Evolutionary conservation across 2,888 invertebrate genomes (phyloP), one percentile per base, ranked within the genome.

Genomic region (Spisula solida): DNA sequence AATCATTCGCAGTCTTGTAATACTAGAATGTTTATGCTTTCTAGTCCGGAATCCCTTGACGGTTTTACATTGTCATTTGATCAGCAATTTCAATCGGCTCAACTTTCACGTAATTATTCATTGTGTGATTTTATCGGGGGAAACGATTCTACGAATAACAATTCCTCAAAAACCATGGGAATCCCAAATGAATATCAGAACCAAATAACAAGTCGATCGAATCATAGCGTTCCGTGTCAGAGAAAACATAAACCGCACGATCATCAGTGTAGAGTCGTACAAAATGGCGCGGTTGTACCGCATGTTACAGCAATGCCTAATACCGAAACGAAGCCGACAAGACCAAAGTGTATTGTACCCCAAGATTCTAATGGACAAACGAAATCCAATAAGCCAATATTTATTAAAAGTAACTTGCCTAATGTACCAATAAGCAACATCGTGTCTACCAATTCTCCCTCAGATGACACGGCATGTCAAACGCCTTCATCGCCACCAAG

Each of bases 401-500:
- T 81, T 47, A 34, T 87, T 20, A 90, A 88, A 85, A 89, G 89
- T 34, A 91, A 89, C 81, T 82, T 89, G 34, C 90, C 89, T 29
- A 84, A 8, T 78, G 87, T 90, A 70, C 86, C 91, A n/a, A 91
- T 91, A 29, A 89, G 34, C 48, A 92, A 85, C n/a, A 92, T 91
- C 48, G 41, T 91, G 18, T 48, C 82, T 10, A 85, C 89, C 31
- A 85, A 60, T 41, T 82, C 66, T 20, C 75, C 86, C 5, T 81
- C 51, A 25, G n/a, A n/a, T 5, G 81, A 81, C 12, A 56, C 81
- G n/a, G 47, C 47, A 47, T n/a, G 60, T 10, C 47, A 55, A 41
- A 91, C 91, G n/a, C 90, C 91, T 20, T 88, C 88, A 14, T 91
- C 92, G 0, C 94, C 93, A 4, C 93, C 94, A 6, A 82, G 90